Evolutionary conservation across 2,888 invertebrate genomes (phyloP).

Genomic region (Orchesellides sinensis): DNA sequence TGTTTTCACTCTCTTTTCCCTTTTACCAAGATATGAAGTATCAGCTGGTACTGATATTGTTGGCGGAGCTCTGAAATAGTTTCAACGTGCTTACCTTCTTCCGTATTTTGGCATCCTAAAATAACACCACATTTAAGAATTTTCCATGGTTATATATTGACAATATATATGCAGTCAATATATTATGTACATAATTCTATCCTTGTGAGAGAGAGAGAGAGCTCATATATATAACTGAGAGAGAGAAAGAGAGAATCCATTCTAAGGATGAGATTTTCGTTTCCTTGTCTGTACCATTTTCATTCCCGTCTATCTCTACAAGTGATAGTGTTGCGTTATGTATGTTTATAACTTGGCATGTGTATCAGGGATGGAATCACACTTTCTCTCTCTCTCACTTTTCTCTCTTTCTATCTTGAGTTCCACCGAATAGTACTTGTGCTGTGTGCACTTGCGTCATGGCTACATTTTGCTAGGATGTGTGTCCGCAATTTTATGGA

Average conservation of each 20-base stretch:
- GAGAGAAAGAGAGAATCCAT: too few species aligned
- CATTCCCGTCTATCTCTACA: slow-evolving; percentile 9
- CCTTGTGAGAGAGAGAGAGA: too few species aligned
- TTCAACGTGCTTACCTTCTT: slow-evolving; percentile 36
- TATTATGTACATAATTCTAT: not conserved
- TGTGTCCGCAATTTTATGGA: slow-evolving; percentile 70
- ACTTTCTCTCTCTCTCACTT: too few species aligned
- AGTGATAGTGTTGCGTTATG: slow-evolving; percentile 38
- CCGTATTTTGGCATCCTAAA: slow-evolving; percentile 37
- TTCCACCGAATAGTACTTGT: slow-evolving; percentile 27
- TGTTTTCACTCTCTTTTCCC: slow-evolving; percentile 6
- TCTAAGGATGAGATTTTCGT: slow-evolving; percentile 52
- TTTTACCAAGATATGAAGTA: slow-evolving; percentile 23
- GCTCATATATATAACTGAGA: too few species aligned
- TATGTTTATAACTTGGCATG: slow-evolving; percentile 33
- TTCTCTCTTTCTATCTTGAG: too few species aligned
- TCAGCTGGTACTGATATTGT: slow-evolving; percentile 42
- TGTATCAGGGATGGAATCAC: slow-evolving; percentile 46
- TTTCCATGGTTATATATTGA: not conserved
- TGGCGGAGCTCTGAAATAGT: slow-evolving; percentile 23
- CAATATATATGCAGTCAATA: not conserved
- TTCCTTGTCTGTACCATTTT: not conserved
- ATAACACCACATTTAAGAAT: slow-evolving; percentile 35
- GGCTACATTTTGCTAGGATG: slow-evolving; percentile 58
- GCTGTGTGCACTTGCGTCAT: slow-evolving; percentile 74